These are phyloP conservation scores for Apantesis nais DNA, from an alignment of 2,888 invertebrate species.

Conservation along the genomic window DNA sequence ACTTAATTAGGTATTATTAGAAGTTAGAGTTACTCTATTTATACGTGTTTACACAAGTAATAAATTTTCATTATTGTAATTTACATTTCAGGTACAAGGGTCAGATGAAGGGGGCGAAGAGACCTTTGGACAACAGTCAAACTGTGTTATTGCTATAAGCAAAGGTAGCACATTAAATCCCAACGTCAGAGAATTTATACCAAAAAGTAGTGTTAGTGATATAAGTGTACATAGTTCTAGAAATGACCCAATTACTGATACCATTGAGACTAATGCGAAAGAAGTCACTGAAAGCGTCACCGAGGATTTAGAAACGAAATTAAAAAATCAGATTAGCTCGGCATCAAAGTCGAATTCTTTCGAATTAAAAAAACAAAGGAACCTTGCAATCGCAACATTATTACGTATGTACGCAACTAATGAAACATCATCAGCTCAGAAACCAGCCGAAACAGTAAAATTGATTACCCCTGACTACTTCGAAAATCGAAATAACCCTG, in stretches of 20 bases:
- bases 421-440: neutral
- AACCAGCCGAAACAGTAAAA: constrained; percentile 39
- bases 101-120: constrained; percentile 20
- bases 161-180: constrained; percentile 67
- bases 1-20: too few species aligned
- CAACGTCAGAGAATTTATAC: constrained; percentile 61
- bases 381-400: constrained; percentile 66
- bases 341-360: constrained; percentile 49
- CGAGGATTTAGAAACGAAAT: constrained; percentile 42
- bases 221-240: constrained; percentile 11
- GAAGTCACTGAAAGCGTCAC: neutral
- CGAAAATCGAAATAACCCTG: constrained; percentile 22
- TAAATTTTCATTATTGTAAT: neutral
- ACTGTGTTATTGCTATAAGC: constrained; percentile 33
- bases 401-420: constrained; percentile 56
- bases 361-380: constrained; percentile 56
- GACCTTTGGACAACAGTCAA: neutral
- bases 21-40: too few species aligned
- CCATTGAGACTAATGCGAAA: neutral
- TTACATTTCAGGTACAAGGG: constrained; percentile 41
- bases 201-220: constrained; percentile 35
- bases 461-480: constrained; percentile 63
- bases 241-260: constrained; percentile 1
- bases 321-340: constrained; percentile 59
- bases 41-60: neutral